Evolutionary conservation across 2,888 invertebrate species (phyloP), one percentile per base, ranked within the genome.

Genomic region (Drosophila mayaguana): DNA sequence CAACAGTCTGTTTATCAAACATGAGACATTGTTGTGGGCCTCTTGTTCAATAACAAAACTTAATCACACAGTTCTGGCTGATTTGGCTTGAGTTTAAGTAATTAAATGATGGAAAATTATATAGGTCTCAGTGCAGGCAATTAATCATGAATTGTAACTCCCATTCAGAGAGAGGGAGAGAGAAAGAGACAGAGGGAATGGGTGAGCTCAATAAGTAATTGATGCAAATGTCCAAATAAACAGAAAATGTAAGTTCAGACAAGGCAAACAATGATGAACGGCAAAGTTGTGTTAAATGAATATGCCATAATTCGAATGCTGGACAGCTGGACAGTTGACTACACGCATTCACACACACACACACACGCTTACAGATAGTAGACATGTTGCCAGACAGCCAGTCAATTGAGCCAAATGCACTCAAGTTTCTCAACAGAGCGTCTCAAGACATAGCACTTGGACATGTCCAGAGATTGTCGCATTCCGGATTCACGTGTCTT

Each of bases 391-490:
- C 68, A 81, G 80, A 85, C 83, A 78, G 81, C 63, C 63, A 76
- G 83, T 85, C 81, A 83, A 85, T 85, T 83, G 81, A 63, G 42
- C 40, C 69, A 83, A 84, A 84, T 84, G 86, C 83, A 84, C 83
- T 85, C 78, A 78, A 81, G 81, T 73, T 75, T 55, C 76, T 46
- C 68, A 54, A 61, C 38, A 28, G 38, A 59, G 50, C 53, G 77
- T 68, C 81, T 67, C 74, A 72, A 74, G 82, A 82, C 75, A 70
- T 63, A 48, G 55, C 40, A 36, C 38, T 34, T 61, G 53, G 48
- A 22, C 42, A 68, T 72, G 63, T 63, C 48, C 45, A 51, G 36
- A 34, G 38, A 78, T 70, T 80, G 81, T 72, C 82, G 63, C 63
- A 72, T 82, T 61, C 70, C 45, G 63, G 59, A 70, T 62, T 53